Percentiles rank a stretch among this genome's conserved stretches.
Conservation (phyloP, 2,888 invertebrate species). For the Drosophila anomalata region DNA sequence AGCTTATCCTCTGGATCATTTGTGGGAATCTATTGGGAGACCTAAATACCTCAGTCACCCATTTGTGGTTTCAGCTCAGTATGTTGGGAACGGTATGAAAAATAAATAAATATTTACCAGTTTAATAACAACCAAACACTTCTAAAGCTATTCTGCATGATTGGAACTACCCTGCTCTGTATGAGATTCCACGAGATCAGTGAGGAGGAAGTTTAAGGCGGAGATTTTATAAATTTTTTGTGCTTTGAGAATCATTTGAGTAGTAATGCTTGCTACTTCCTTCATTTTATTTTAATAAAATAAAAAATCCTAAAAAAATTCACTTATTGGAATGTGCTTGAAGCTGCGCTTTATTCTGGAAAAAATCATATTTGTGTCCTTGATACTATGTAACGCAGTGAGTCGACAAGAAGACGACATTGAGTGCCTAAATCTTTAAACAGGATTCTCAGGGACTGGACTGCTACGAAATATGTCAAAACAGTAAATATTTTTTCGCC, state of each 20-base stretch:
- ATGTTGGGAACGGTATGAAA: not conserved
- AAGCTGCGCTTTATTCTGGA: not conserved
- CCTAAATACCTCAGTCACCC: not conserved
- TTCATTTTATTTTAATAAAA: not conserved
- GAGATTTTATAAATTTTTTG: too few relatives aligned
- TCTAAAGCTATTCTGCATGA: not conserved
- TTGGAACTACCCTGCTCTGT: not conserved
- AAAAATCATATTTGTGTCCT: not conserved
- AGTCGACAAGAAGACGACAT: not conserved
- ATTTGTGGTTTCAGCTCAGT: conserved; percentile 7
- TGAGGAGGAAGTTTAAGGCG: not conserved
- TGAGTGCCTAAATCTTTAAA: not conserved
- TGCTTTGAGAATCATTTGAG: not conserved
- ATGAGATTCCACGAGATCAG: not conserved
- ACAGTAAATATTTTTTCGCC: not conserved
- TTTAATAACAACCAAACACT: too few relatives aligned
- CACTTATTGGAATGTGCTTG: not conserved
- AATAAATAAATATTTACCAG: not conserved
- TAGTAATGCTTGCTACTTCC: not conserved
- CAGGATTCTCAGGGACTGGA: not conserved
- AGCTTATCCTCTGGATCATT: conserved; percentile 25
- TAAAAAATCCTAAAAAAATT: not conserved
- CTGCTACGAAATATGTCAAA: not conserved
- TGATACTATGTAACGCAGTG: not conserved
- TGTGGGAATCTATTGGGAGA: conserved; percentile 5